Evolutionary conservation across 2,888 invertebrate genomes (phyloP).

Genomic region (Malthinus seriepunctatus): DNA sequence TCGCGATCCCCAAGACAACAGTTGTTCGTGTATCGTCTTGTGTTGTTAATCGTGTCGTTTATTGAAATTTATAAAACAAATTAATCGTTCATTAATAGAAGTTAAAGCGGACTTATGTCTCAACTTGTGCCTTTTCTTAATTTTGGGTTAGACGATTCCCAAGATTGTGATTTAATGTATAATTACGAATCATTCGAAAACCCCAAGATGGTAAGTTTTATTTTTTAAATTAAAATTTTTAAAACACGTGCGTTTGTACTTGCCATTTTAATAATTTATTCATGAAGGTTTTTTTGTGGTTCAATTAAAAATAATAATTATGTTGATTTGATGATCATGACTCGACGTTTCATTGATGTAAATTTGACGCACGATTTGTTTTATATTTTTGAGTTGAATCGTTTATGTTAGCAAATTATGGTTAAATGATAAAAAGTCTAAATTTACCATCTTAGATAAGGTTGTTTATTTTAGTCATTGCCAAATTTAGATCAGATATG

Average conservation of each 20-base stretch:
- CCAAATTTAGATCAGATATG: no score
- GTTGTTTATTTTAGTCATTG: no score
- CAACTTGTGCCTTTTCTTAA: constrained; percentile 63
- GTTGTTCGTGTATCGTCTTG: constrained; percentile 30
- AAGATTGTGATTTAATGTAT: constrained; percentile 43
- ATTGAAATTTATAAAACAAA: constrained; percentile 4
- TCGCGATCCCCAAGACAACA: constrained; percentile 39
- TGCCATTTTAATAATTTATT: neutral
- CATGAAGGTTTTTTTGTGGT: no score
- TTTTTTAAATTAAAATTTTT: neutral
- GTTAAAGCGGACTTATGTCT: constrained; percentile 59
- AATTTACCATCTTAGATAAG: no score
- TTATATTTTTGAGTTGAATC: neutral
- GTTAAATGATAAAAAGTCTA: neutral
- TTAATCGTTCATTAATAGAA: neutral
- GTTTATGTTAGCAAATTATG: neutral
- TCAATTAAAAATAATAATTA: no score
- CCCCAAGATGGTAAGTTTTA: constrained; percentile 46
- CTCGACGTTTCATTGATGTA: constrained; percentile 3
- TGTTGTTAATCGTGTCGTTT: constrained; percentile 7
- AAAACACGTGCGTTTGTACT: neutral
- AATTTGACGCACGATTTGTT: neutral
- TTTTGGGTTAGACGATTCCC: constrained; percentile 49
- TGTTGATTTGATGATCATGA: neutral
- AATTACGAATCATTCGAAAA: constrained; percentile 36